These are phyloP conservation scores for Hyles vespertilio DNA, from an alignment of 1,140 invertebrate species.

Conservation along the genomic window DNA sequence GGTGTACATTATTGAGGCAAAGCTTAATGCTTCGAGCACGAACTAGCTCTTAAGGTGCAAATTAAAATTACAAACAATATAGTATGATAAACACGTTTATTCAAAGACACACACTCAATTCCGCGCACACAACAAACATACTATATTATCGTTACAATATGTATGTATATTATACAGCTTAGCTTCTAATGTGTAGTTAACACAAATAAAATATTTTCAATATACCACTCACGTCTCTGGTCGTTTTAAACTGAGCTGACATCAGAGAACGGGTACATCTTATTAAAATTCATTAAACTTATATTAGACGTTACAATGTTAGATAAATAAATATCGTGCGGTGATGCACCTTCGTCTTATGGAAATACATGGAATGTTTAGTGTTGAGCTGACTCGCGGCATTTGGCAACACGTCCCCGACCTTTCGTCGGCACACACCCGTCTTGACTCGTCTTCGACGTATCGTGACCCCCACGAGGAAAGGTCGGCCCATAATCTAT, in stretches of 20 bases:
- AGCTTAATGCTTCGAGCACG: slow-evolving; percentile 11
- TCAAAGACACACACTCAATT: slow-evolving; percentile 39
- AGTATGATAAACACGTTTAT: slow-evolving; percentile 68
- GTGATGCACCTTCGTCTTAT: slow-evolving; percentile 27
- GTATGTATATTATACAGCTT: slow-evolving; percentile 31
- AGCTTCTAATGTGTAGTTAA: slow-evolving; percentile 6
- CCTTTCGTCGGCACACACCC: slow-evolving; percentile 37
- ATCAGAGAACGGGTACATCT: slow-evolving; percentile 8
- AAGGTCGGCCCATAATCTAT: slow-evolving; percentile 33
- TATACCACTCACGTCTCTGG: not conserved
- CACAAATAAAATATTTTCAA: slow-evolving; percentile 3
- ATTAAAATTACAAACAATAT: slow-evolving; percentile 48
- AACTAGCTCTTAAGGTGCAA: slow-evolving; percentile 19
- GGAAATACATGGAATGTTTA: slow-evolving; percentile 55
- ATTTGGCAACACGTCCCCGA: slow-evolving; percentile 61
- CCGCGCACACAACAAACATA: slow-evolving; percentile 39
- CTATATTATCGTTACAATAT: slow-evolving; percentile 43
- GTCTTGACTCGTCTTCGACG: slow-evolving; percentile 50
- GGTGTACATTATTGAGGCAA: slow-evolving; percentile 8
- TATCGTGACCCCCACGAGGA: slow-evolving; percentile 30
- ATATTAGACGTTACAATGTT: slow-evolving; percentile 10
- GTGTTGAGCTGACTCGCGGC: slow-evolving; percentile 41
- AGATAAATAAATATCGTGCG: slow-evolving; percentile 35
- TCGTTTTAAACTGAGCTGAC: slow-evolving; percentile 11
- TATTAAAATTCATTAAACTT: slow-evolving; percentile 5